Evolutionary conservation across 2,797 vertebrate genomes (phyloP).

Genomic region (Pseudotriccus pelzelni): DNA sequence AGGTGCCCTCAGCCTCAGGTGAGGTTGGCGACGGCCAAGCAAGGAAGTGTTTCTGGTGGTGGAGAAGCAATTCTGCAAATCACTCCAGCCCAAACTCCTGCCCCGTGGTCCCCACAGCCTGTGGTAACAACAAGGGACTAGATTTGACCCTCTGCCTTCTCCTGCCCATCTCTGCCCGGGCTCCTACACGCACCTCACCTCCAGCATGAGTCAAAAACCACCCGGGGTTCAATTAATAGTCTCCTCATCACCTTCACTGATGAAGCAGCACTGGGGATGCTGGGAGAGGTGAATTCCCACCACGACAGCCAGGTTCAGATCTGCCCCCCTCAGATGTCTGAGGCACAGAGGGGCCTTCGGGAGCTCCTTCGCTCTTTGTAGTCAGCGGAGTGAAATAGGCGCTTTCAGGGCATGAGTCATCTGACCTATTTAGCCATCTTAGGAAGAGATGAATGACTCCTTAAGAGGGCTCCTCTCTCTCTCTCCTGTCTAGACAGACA

Average conservation of each 20-base stretch:
- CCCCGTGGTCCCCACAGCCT: rapidly evolving
- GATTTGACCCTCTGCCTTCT: not conserved
- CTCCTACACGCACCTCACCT: rapidly evolving
- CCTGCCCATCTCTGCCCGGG: not conserved
- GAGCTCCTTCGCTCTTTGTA: constrained; percentile 4
- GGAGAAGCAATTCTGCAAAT: not conserved
- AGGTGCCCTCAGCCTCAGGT: not conserved
- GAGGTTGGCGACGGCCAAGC: not conserved
- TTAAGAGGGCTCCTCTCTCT: constrained; percentile 45
- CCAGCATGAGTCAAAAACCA: rapidly evolving
- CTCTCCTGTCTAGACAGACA: constrained; percentile 50
- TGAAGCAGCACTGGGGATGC: rapidly evolving
- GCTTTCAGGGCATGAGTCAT: constrained; percentile 53
- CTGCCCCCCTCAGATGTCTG: not conserved
- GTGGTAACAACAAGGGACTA: not conserved
- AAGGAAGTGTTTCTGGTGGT: not conserved
- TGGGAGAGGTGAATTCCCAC: not conserved
- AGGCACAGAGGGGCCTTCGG: not conserved
- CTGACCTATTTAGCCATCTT: constrained; percentile 63
- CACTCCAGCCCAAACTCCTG: not conserved
- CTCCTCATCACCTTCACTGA: not conserved
- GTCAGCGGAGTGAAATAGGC: constrained; percentile 9
- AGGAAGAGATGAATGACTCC: constrained; percentile 46
- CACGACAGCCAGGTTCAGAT: not conserved
- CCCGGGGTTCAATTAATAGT: not conserved